Evolutionary conservation across 1,140 invertebrate genomes (phyloP).

Genomic region (Camponotus pennsylvanicus): DNA sequence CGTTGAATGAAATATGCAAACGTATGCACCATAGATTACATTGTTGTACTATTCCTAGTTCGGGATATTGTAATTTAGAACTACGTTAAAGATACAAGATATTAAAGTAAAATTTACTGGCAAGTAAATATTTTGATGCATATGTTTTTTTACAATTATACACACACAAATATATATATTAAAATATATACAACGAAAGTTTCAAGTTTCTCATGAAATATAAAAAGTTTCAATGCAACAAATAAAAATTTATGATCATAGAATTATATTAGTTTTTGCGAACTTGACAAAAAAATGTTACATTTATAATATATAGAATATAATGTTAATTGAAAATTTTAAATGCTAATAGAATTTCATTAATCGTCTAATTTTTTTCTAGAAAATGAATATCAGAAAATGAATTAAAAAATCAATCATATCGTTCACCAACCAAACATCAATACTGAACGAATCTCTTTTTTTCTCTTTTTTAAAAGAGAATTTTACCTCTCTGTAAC

Average conservation of each 20-base stretch:
- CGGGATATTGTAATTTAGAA: constrained; percentile 15
- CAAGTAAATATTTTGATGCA: background rate
- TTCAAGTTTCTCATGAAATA: background rate
- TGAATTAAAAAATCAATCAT: background rate
- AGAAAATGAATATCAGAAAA: background rate
- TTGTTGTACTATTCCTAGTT: background rate
- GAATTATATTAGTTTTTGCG: background rate
- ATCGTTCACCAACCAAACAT: background rate
- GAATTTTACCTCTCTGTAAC: background rate
- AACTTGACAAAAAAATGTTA: background rate
- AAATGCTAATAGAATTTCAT: background rate
- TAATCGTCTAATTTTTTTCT: background rate
- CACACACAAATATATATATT: background rate
- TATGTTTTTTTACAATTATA: background rate
- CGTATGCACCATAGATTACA: constrained; percentile 15
- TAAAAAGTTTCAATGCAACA: background rate
- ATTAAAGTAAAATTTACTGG: constrained; percentile 14
- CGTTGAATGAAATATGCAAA: constrained; percentile 53
- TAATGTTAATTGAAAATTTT: background rate
- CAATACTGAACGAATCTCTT: background rate
- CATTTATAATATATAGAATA: background rate
- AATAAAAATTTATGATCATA: background rate
- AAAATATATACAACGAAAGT: background rate
- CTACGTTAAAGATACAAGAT: background rate
- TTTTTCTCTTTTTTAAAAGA: background rate